Percentiles rank a stretch among this genome's conserved stretches.
phyloP scores from a whole-genome alignment of 2,888 invertebrate genomes.

The Clanis bilineata region DNA sequence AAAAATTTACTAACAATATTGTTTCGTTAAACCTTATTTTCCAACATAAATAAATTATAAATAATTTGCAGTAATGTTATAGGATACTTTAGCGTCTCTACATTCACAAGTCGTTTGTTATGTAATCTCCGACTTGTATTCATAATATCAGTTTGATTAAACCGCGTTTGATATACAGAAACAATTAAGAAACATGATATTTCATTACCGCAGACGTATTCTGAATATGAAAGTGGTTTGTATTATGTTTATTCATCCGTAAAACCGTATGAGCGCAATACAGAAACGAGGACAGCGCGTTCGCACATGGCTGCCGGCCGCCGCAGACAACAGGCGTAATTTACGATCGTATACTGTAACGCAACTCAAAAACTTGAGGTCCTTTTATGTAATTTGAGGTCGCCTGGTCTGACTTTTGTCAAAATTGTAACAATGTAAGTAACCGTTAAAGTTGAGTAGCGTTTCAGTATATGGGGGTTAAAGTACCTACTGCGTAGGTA shows the following conservation, averaged over 20 bases:
- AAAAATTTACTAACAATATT: too few species aligned
- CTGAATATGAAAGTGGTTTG: conserved; percentile 17
- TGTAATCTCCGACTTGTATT: not conserved
- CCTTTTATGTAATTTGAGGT: too few species aligned
- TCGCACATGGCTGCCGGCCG: not conserved
- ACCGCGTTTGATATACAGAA: conserved; percentile 4
- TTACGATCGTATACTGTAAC: too few species aligned
- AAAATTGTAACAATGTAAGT: not conserved
- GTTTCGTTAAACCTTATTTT: too few species aligned
- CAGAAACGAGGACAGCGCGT: not conserved
- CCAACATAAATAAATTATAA: too few species aligned
- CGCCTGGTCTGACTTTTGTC: not conserved
- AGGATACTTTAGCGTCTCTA: not conserved
- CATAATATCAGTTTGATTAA: not conserved
- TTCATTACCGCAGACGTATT: conserved; percentile 11
- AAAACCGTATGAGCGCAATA: conserved; percentile 46
- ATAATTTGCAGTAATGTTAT: too few species aligned
- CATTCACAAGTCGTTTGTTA: not conserved
- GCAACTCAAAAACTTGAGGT: too few species aligned
- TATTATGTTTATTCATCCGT: conserved; percentile 53
- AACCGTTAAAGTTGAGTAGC: too few species aligned
- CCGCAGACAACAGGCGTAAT: too few species aligned
- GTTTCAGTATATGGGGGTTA: too few species aligned
- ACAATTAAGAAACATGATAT: conserved; percentile 12
- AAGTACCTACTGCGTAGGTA: too few species aligned